A percentile compares a stretch with the other conserved stretches of the same genome.
phyloP scores from a whole-genome alignment of 92 coral and sea anemone species.

The Isaurus tuberculatus region DNA sequence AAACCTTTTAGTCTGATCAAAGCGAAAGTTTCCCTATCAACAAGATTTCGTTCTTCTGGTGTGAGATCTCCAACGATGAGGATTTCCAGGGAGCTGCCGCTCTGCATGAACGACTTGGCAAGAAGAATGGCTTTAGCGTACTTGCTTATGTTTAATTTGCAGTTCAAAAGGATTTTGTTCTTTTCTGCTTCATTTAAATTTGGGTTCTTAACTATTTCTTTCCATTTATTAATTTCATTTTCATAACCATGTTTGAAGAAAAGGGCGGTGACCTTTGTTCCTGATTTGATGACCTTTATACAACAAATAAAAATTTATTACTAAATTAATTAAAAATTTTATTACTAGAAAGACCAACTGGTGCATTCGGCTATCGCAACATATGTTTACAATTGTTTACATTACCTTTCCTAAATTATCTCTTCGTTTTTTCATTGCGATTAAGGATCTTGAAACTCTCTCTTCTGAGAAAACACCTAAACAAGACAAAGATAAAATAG shows the following conservation, averaged over 20 bases:
- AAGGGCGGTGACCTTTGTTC: slow-evolving; percentile 60
- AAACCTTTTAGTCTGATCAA: slow-evolving; percentile 66
- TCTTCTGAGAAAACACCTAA: slow-evolving; percentile 70
- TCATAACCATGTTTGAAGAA: slow-evolving; percentile 71
- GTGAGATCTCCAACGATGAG: slow-evolving; percentile 66
- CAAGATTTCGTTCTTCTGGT: slow-evolving; percentile 40
- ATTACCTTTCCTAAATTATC: slow-evolving; percentile 59
- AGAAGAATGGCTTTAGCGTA: slow-evolving; percentile 70
- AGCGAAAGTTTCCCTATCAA: slow-evolving; percentile 62
- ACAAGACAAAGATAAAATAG: neutral
- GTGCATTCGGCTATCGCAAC: neutral
- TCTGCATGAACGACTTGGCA: slow-evolving; percentile 69
- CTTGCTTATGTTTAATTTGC: slow-evolving; percentile 62
- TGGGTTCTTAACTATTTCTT: slow-evolving; percentile 34
- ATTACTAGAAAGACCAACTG: neutral
- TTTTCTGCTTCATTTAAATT: slow-evolving; percentile 23
- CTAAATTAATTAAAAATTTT: neutral
- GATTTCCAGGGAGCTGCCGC: slow-evolving; percentile 66
- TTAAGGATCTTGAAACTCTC: slow-evolving; percentile 53
- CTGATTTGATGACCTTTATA: slow-evolving; percentile 37
- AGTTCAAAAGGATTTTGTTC: slow-evolving; percentile 46
- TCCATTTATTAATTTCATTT: slow-evolving; percentile 65
- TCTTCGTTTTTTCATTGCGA: slow-evolving; percentile 70
- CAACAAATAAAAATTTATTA: neutral
- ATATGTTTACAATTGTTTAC: neutral